Evolutionary conservation across 2,113 vertebrate genomes (phyloP), one percentile per base, ranked within the genome.

Genomic region (Scomber scombrus): DNA sequence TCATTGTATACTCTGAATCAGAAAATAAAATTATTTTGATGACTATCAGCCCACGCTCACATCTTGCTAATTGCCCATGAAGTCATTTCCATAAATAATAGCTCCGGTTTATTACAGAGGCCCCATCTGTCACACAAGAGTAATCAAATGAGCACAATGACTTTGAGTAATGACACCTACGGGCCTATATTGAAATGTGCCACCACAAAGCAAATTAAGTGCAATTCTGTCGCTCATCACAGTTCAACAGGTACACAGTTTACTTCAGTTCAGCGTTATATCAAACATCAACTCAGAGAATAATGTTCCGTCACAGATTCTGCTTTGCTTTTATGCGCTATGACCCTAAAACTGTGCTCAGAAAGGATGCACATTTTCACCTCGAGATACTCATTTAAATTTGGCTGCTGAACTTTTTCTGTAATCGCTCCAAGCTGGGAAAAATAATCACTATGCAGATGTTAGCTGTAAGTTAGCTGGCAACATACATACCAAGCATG

Each of bases 61-160:
- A 80, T 81, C 82, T 70, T 31, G 55, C 85, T 92, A 93, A 94
- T 92, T 93, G 76, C 66, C 67, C 85, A 70, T 86, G 80, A 88
- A 88, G 82, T 58, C 54, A 92, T 93, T 93, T 91, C 85, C 90
- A 90, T 92, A 88, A 92, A 89, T 92, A 91, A 92, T 74, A 82
- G 47, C 81, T 86, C 51, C 76, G 71, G 79, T 84, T 92, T 85
- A 88, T 86, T 82, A 57, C 81, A 29, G 54, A 77, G 50, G 78
- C 43, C 52, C 85, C 78, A 82, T 92, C 86, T 90, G 88, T 84
- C 85, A 85, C 61, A 81, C 77, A 49, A 63, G 80, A 88, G 62
- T 88, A 80, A 90, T 92, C 87, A 86, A 86, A 86, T 69, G 75
- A 86, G 69, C 71, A 74, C 55, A 43, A 19, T 26, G 84, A 88